Percentiles rank a stretch among this genome's conserved stretches.
Conservation (phyloP, 2,113 vertebrate genomes). For the Agelaius phoeniceus region DNA sequence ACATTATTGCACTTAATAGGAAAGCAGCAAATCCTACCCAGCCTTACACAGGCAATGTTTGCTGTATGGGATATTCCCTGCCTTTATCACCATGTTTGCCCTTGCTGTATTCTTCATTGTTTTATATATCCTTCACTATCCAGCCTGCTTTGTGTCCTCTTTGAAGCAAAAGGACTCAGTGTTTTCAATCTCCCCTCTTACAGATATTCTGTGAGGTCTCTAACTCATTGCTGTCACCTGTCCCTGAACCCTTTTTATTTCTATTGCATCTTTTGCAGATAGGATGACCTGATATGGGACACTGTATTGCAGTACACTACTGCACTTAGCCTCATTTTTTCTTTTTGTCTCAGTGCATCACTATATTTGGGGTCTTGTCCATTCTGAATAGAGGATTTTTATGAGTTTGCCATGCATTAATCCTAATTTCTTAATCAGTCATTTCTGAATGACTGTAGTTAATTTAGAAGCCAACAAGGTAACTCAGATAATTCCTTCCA, state of each 20-base stretch:
- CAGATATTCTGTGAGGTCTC: not conserved
- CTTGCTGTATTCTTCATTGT: not conserved
- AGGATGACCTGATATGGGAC: not conserved
- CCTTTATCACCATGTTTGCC: not conserved
- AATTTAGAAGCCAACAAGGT: not conserved
- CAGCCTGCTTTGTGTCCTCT: not conserved
- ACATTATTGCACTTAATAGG: not conserved
- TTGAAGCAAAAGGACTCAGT: not conserved
- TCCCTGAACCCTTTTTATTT: slow-evolving; percentile 9
- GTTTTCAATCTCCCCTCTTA: not conserved
- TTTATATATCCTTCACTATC: not conserved
- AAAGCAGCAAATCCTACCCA: not conserved
- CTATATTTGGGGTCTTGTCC: not conserved
- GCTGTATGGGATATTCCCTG: not conserved
- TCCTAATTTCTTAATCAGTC: not conserved
- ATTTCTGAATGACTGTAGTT: not conserved
- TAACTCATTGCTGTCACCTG: not conserved
- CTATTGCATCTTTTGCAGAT: not conserved
- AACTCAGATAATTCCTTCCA: not conserved
- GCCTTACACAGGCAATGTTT: not conserved
- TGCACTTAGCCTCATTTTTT: not conserved
- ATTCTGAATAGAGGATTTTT: not conserved
- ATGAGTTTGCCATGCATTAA: not conserved
- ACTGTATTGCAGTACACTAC: not conserved
- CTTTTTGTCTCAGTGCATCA: not conserved